These are phyloP conservation scores for Enteromius treurensis DNA, from an alignment of 2,797 vertebrate species.

Conservation along the genomic window DNA sequence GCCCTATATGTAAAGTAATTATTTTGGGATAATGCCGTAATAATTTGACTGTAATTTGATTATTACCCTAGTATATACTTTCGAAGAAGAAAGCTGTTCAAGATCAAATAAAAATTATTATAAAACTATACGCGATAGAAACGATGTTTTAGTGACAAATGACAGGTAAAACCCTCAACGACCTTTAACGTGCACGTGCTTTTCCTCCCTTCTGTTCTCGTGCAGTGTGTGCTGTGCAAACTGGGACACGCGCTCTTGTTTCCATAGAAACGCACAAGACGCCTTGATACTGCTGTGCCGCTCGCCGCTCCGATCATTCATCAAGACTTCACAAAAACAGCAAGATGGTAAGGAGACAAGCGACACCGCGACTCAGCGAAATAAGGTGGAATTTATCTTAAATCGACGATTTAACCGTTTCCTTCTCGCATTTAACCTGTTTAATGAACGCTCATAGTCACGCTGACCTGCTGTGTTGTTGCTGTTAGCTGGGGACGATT, in stretches of 20 bases:
- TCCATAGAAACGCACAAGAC: conserved; percentile 76
- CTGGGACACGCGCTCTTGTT: conserved; percentile 67
- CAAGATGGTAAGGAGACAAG: conserved; percentile 75
- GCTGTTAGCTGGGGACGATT: conserved; percentile 15
- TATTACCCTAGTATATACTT: neutral
- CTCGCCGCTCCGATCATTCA: conserved; percentile 41
- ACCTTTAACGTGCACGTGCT: conserved; percentile 13
- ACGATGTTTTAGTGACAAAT: neutral
- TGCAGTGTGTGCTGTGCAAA: conserved; percentile 23
- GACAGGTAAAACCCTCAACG: neutral
- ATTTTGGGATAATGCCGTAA: neutral
- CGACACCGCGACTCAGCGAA: conserved; percentile 43
- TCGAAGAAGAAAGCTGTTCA: neutral
- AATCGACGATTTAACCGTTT: neutral
- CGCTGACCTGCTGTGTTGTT: conserved; percentile 21
- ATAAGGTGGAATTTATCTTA: conserved; percentile 57
- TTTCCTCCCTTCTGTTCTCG: neutral
- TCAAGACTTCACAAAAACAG: conserved; percentile 44
- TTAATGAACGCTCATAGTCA: neutral
- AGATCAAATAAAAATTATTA: neutral
- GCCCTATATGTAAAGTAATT: neutral
- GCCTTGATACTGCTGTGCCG: conserved; percentile 56
- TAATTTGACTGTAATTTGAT: neutral
- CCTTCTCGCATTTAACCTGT: neutral
- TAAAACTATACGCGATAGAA: neutral